phyloP scores from a whole-genome alignment of 2,888 invertebrate species.

The Alentia gelatinosa region DNA sequence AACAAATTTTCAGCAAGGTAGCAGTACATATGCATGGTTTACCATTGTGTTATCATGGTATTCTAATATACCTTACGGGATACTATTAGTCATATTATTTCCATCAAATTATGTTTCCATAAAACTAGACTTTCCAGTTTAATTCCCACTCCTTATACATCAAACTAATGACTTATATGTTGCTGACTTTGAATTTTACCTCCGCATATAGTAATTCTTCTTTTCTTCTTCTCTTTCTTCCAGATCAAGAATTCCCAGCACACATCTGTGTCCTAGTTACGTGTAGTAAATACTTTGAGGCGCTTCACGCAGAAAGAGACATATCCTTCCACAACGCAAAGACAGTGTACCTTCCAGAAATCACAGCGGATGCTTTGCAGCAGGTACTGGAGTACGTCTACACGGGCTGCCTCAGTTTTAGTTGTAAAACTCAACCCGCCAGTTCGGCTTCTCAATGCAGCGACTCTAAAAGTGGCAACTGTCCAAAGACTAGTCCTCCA shows the following conservation, averaged over 20 bases:
- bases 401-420: neutral
- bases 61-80: no score
- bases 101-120: no score
- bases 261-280: constrained; percentile 44
- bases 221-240: neutral
- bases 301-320: constrained; percentile 28
- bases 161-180: neutral
- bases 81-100: no score
- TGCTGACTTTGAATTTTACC: neutral
- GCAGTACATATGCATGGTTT: no score
- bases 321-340: constrained; percentile 37
- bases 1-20: no score
- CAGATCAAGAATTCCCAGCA: constrained; percentile 31
- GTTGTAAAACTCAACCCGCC: neutral
- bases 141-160: no score
- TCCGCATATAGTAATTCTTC: neutral
- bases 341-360: neutral
- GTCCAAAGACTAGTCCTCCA: neutral
- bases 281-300: constrained; percentile 44
- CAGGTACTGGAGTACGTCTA: constrained; percentile 42
- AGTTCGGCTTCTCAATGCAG: neutral
- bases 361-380: constrained; percentile 21
- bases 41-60: no score
- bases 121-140: no score
- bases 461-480: neutral